Conservation (phyloP, 2,797 vertebrate species). For the Pangasius djambal region DNA sequence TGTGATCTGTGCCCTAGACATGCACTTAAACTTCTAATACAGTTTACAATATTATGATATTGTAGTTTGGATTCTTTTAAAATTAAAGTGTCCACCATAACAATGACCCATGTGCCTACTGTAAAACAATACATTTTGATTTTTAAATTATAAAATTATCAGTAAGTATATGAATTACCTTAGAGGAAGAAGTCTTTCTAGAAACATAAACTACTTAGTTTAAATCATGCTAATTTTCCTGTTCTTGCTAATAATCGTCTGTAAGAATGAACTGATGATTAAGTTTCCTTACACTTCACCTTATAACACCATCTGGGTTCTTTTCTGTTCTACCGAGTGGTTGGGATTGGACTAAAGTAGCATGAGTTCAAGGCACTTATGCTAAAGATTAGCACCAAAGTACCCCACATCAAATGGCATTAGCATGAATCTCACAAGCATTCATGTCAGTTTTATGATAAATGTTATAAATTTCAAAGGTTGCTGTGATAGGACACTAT, state of each 20-base stretch:
- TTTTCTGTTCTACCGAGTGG: not conserved
- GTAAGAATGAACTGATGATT: not conserved
- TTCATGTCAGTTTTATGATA: conserved; percentile 33
- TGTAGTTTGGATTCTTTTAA: not conserved
- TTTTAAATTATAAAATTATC: not conserved
- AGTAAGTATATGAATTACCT: not conserved
- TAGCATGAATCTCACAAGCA: conserved; percentile 22
- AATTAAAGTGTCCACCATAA: not conserved
- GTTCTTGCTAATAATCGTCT: not conserved
- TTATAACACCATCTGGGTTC: not conserved
- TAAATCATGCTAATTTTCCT: too few species aligned
- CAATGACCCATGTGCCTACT: not conserved
- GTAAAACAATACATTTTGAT: not conserved
- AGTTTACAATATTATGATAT: not conserved
- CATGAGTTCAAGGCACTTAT: conserved; percentile 2
- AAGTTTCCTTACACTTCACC: not conserved
- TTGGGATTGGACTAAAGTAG: conserved; percentile 2
- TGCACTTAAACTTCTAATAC: not conserved
- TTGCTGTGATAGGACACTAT: conserved; percentile 40
- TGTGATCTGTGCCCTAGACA: not conserved
- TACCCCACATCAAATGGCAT: conserved; percentile 32
- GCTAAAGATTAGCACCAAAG: conserved; percentile 34
- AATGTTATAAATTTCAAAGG: conserved; percentile 50
- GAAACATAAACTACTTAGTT: not conserved
- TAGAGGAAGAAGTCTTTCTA: not conserved